Conservation (phyloP, 2,888 invertebrate genomes). For the Tetranychus truncatus region DNA sequence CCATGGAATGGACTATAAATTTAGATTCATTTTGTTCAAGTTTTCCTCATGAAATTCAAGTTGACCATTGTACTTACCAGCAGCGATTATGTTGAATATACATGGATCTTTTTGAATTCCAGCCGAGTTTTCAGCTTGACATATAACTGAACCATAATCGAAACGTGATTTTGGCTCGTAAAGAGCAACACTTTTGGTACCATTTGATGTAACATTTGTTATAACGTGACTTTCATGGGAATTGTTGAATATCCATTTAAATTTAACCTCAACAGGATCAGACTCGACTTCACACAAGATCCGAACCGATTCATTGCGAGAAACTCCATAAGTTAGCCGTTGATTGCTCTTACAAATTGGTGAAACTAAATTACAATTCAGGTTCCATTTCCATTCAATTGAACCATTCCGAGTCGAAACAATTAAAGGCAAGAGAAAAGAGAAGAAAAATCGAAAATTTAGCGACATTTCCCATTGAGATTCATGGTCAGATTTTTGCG, state of each 20-base stretch:
- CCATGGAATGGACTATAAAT: too few species aligned
- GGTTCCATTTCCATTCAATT: not conserved
- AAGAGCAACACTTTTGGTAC: constrained; percentile 59
- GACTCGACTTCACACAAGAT: constrained; percentile 76
- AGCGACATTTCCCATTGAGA: not conserved
- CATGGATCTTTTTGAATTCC: constrained; percentile 68
- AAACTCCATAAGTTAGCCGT: constrained; percentile 50
- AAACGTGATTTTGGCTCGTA: constrained; percentile 74
- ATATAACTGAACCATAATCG: constrained; percentile 72
- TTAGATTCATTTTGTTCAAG: too few species aligned
- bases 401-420: not conserved
- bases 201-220: constrained; percentile 39
- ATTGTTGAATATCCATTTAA: constrained; percentile 25
- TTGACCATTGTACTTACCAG: constrained; percentile 12
- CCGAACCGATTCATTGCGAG: constrained; percentile 64
- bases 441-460: not conserved
- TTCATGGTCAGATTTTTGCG: too few species aligned
- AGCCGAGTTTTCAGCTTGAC: constrained; percentile 59
- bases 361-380: not conserved
- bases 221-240: constrained; percentile 21
- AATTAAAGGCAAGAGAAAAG: not conserved
- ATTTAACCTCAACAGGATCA: constrained; percentile 53
- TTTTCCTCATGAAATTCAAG: too few species aligned
- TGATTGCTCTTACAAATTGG: constrained; percentile 28
- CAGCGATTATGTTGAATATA: constrained; percentile 69